Conservation (phyloP, 2,797 vertebrate genomes). For the Podarcis siculus region DNA sequence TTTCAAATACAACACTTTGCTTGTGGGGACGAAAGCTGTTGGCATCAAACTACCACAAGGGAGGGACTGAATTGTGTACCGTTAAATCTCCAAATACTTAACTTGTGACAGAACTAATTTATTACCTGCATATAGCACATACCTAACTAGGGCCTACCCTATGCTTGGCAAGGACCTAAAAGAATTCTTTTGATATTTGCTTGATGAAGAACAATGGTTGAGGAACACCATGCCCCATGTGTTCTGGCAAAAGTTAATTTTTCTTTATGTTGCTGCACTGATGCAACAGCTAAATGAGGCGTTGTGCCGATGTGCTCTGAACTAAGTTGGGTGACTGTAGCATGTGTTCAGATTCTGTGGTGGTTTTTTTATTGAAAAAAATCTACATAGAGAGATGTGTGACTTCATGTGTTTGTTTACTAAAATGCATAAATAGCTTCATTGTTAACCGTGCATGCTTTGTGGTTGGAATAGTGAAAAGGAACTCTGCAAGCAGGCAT, state of each 20-base stretch:
- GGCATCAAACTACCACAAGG: not conserved
- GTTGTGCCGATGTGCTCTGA: not conserved
- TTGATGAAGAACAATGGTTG: conserved; percentile 39
- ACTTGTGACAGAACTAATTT: not conserved
- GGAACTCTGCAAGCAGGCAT: conserved; percentile 16
- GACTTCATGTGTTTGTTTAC: conserved; percentile 32
- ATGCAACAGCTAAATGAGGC: not conserved
- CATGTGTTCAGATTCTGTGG: not conserved
- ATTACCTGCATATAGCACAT: not conserved
- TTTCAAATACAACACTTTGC: not conserved
- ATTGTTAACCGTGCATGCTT: not conserved
- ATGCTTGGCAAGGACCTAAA: conserved; percentile 21
- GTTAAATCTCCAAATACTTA: not conserved
- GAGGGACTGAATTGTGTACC: not conserved
- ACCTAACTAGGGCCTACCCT: not conserved
- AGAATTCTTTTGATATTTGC: conserved; percentile 31
- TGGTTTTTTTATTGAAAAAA: not conserved
- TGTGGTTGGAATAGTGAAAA: conserved; percentile 31
- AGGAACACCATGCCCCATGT: conserved; percentile 26
- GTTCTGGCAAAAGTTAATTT: conserved; percentile 40
- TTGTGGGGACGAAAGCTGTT: not conserved
- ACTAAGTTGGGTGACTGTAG: not conserved
- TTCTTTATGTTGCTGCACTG: conserved; percentile 34
- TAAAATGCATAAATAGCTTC: not conserved
- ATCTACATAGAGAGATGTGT: not conserved